These are phyloP conservation scores for Ormyrus labotus DNA, from an alignment of 2,888 invertebrate species.

Conservation along the genomic window DNA sequence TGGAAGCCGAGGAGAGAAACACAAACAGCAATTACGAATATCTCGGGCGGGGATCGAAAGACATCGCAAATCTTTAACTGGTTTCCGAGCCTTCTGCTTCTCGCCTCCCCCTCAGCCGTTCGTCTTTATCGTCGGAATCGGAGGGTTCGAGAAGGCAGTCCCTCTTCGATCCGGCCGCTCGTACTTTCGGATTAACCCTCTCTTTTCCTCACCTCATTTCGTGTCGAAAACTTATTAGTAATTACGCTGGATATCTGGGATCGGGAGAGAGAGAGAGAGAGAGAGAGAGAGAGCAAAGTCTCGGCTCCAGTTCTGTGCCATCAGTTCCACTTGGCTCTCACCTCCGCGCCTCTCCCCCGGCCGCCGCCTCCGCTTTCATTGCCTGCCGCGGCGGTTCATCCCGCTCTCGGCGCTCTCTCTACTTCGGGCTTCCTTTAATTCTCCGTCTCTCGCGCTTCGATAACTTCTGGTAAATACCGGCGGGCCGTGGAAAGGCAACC, in stretches of 20 bases:
- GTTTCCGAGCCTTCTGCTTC: conserved; percentile 68
- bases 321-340: conserved; percentile 55
- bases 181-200: conserved; percentile 76
- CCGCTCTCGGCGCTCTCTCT: conserved; percentile 56
- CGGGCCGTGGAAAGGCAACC: conserved; percentile 61
- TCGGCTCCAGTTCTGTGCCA: conserved; percentile 51
- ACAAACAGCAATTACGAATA: conserved; percentile 77
- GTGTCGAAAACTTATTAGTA: conserved; percentile 76
- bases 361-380: conserved; percentile 15
- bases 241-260: conserved; percentile 74
- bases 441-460: conserved; percentile 67
- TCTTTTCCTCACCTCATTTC: conserved; percentile 76
- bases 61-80: conserved; percentile 76
- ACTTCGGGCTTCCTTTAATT: conserved; percentile 65
- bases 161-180: conserved; percentile 62
- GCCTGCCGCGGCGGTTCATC: conserved; percentile 38
- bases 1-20: conserved; percentile 71
- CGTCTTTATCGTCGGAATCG: conserved; percentile 53
- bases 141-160: conserved; percentile 36
- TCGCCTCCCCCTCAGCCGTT: conserved; percentile 35
- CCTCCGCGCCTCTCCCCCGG: conserved; percentile 17
- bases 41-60: conserved; percentile 75
- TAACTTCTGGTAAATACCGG: conserved; percentile 68
- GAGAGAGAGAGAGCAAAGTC: conserved; percentile 68
- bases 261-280: conserved; percentile 28